Base-by-base conservation (phyloP, 2,888 invertebrate species). In the Teleogryllus oceanicus region DNA sequence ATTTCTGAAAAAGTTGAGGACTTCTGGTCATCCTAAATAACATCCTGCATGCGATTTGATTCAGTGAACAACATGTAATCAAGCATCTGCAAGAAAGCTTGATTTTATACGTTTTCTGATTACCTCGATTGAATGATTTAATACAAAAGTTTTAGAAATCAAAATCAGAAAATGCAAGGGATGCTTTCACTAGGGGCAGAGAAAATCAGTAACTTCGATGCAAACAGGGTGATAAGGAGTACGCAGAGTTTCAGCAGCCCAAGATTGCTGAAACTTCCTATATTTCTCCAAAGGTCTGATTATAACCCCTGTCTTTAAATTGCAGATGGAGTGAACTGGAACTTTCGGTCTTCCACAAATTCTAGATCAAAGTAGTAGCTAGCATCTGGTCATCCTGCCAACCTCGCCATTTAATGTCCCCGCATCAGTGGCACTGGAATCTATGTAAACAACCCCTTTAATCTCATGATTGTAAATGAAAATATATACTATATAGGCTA, bases 341-440 rank as follows among this genome's bases (percentile, higher is more conserved):
- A n/a, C 12, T 62, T 62, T 62, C n/a, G 62, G 62, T 62, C 62
- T 62, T 62, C 62, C 62, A 62, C 62, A 62, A 62, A 62, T 62
- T 62, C 62, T 62, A 62, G 62, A 62, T 13, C 62, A 62, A 62
- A 13, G 62, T 62, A 62, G 62, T 62, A 62, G 62, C 62, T 62
- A 62, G 62, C 62, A n/a, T 62, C 62, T 62, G 62, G 62, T 62
- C 62, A 62, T 62, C 62, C 62, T 62, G 62, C 62, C 62, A 62
- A 62, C 62, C 62, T 62, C 13, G 62, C 62, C 62, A 62, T 1
- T 13, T 62, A 62, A 62, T 62, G 62, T 62, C 62, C 62, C 62
- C 62, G 62, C 62, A 62, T 62, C 62, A 62, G 62, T 62, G 62
- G 62, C 62, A 62, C 62, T 62, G 62, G 62, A 62, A 62, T 62